Percentiles rank a stretch among this genome's conserved stretches.
phyloP scores from a whole-genome alignment of 2,113 vertebrate species.

The Rattus norvegicus region DNA sequence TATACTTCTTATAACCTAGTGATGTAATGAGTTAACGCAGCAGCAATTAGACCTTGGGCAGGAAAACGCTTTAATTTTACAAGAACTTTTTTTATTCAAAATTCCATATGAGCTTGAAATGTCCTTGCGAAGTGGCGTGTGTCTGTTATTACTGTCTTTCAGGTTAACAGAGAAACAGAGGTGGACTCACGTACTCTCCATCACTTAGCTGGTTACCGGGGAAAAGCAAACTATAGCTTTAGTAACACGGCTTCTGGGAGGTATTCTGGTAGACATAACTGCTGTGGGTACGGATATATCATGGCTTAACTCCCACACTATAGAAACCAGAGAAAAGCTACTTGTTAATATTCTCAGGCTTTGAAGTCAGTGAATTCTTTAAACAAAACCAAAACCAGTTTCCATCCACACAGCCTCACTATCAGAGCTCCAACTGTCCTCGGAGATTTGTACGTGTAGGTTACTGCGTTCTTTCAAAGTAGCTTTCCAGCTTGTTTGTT shows the following conservation, averaged over 20 bases:
- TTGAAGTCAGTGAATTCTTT: conserved; percentile 37
- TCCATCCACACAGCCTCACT: background rate
- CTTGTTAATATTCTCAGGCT: background rate
- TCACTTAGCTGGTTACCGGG: background rate
- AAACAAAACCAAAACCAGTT: background rate
- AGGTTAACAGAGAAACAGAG: background rate
- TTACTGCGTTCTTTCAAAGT: conserved; percentile 40
- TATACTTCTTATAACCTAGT: background rate
- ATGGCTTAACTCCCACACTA: background rate
- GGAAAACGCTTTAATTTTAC: background rate
- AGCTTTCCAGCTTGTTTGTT: background rate
- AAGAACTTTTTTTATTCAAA: background rate
- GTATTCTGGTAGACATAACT: background rate
- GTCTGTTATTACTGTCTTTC: background rate
- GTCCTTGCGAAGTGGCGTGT: background rate
- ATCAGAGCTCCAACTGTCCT: background rate
- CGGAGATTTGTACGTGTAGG: background rate
- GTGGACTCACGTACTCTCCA: background rate
- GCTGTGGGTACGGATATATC: background rate
- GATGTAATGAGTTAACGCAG: background rate
- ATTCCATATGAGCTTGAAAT: background rate
- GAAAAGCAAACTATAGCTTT: background rate
- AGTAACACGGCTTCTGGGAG: background rate
- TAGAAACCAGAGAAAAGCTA: background rate
- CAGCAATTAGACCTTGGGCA: background rate